phyloP scores from a whole-genome alignment of 2,888 invertebrate species.

The Zaprionus bogoriensis region DNA sequence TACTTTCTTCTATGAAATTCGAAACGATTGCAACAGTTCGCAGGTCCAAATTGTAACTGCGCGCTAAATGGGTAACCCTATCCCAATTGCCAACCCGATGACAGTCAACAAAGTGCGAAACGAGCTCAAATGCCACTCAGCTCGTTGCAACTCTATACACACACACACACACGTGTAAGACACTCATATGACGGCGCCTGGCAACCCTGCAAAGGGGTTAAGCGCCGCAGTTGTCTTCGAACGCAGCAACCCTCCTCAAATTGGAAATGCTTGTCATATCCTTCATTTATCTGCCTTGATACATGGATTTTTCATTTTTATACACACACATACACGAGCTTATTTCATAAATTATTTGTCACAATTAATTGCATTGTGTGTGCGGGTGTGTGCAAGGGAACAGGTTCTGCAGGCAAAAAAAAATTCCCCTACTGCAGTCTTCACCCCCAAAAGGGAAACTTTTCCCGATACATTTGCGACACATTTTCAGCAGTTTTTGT shows the following conservation, averaged over 20 bases:
- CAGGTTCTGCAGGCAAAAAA: conserved; percentile 25
- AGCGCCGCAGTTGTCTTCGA: conserved; percentile 49
- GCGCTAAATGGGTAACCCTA: conserved; percentile 22
- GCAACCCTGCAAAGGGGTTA: conserved; percentile 65
- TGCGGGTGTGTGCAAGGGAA: conserved; percentile 31
- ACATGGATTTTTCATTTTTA: conserved; percentile 69
- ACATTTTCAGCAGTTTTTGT: conserved; percentile 55
- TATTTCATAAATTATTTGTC: conserved; percentile 80
- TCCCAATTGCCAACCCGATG: conserved; percentile 10
- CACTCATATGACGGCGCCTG: conserved; percentile 11
- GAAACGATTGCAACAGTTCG: neutral
- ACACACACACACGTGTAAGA: conserved; percentile 2
- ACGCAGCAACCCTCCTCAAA: conserved; percentile 68
- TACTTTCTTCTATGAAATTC: conserved; percentile 9
- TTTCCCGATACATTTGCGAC: conserved; percentile 34
- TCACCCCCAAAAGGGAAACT: conserved; percentile 6
- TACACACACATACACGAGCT: conserved; percentile 19
- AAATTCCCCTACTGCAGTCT: neutral
- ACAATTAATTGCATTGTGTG: conserved; percentile 82
- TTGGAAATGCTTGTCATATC: conserved; percentile 83
- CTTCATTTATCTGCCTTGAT: conserved; percentile 77
- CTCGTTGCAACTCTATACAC: neutral
- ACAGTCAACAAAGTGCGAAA: conserved; percentile 62
- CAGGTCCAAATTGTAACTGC: conserved; percentile 5
- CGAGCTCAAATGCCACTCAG: conserved; percentile 68